A percentile compares a stretch with the other conserved stretches of the same genome.
phyloP scores from a whole-genome alignment of 2,888 invertebrate genomes.

The Osedax frankpressi region DNA sequence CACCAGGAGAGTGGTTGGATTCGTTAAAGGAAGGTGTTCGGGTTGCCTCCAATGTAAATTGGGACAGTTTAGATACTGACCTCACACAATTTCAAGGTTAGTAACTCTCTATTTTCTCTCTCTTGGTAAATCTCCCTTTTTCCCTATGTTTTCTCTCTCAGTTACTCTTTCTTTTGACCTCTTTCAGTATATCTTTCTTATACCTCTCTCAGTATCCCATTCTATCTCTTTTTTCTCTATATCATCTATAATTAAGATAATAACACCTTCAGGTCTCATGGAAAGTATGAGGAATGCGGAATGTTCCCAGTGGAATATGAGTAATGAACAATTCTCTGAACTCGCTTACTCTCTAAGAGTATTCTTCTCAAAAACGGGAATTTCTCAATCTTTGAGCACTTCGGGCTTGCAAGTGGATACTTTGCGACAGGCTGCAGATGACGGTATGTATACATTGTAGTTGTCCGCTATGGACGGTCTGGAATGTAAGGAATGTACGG shows the following conservation, averaged over 20 bases:
- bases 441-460: no score
- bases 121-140: no score
- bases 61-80: constrained; percentile 37
- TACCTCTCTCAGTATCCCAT: no score
- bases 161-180: no score
- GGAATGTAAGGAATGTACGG: no score
- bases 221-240: no score
- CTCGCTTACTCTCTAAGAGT: constrained; percentile 42
- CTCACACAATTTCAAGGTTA: constrained; percentile 43
- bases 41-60: constrained; percentile 35
- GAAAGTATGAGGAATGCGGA: constrained; percentile 42
- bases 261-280: constrained; percentile 42
- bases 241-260: no score
- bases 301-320: constrained; percentile 38
- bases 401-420: background rate
- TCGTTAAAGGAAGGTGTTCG: constrained; percentile 41
- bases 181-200: no score
- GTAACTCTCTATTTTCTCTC: no score
- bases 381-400: constrained; percentile 14
- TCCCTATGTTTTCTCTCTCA: no score
- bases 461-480: no score
- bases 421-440: background rate
- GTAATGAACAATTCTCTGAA: constrained; percentile 42
- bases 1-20: constrained; percentile 29
- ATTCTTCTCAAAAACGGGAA: constrained; percentile 38